A percentile compares a stretch with the other conserved stretches of the same genome.
These are phyloP conservation scores for Lepilemur ruficaudatus DNA, from an alignment of 2,797 vertebrate species.

Conservation along the genomic window DNA sequence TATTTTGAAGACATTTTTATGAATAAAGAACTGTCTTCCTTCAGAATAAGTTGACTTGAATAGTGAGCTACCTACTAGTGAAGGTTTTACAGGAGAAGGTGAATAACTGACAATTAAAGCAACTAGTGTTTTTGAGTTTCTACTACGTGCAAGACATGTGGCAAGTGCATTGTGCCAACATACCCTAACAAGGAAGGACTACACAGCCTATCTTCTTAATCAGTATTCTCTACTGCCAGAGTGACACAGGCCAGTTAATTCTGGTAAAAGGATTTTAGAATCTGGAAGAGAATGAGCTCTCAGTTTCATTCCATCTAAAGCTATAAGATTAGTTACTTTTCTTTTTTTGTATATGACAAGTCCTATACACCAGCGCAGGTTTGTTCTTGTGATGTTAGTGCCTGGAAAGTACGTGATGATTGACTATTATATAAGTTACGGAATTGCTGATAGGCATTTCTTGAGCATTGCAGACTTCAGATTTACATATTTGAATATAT, in stretches of 20 bases:
- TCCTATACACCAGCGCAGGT: not conserved
- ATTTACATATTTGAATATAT: not conserved
- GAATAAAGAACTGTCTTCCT: not conserved
- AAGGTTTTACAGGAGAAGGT: conserved; percentile 27
- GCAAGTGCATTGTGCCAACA: not conserved
- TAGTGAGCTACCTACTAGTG: not conserved
- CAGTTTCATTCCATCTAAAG: not conserved
- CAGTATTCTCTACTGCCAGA: not conserved
- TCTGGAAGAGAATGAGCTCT: not conserved
- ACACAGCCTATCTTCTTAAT: not conserved
- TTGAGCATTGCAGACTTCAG: not conserved
- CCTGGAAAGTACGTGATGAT: not conserved
- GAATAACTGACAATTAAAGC: not conserved
- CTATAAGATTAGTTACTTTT: not conserved
- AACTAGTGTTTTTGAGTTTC: not conserved
- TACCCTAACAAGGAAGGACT: not conserved
- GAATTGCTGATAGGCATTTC: not conserved
- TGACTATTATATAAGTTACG: not conserved
- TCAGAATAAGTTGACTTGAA: not conserved
- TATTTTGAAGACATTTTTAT: not conserved
- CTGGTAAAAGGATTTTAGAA: not conserved
- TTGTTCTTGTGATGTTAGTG: not conserved
- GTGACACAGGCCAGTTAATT: not conserved
- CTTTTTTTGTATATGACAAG: not conserved
- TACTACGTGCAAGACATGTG: not conserved